phyloP scores from a whole-genome alignment of 2,888 invertebrate species.

The Machimus rusticus region DNA sequence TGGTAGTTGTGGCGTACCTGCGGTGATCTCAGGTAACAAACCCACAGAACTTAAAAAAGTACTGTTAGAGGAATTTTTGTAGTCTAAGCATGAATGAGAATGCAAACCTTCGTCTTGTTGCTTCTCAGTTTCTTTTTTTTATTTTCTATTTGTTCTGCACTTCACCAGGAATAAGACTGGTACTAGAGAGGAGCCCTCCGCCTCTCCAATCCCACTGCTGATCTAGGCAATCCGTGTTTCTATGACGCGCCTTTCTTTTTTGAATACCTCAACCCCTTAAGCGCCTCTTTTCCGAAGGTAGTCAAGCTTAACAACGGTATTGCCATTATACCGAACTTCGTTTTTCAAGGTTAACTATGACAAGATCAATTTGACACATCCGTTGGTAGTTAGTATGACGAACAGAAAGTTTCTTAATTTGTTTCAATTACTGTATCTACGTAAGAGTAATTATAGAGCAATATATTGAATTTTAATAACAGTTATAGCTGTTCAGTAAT shows the following conservation, averaged over 20 bases:
- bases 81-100: slow-evolving; percentile 29
- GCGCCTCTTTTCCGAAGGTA: slow-evolving; percentile 12
- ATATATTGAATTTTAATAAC: neutral
- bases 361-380: neutral
- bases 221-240: neutral
- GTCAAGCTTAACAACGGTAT: slow-evolving; percentile 15
- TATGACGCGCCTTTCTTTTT: slow-evolving; percentile 12
- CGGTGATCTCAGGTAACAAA: slow-evolving; percentile 11
- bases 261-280: slow-evolving; percentile 21
- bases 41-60: slow-evolving; percentile 27
- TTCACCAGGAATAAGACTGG: neutral
- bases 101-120: slow-evolving; percentile 18
- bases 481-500: too few species aligned
- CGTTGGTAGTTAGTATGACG: too few species aligned
- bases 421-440: neutral
- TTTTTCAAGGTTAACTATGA: neutral
- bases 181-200: neutral
- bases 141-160: neutral
- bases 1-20: neutral
- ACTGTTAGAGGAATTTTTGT: slow-evolving; percentile 36
- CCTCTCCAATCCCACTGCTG: neutral
- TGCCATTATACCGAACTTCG: neutral
- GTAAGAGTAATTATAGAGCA: too few species aligned
- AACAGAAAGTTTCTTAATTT: neutral
- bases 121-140: neutral